A percentile compares a stretch with the other conserved stretches of the same genome.
Conservation (phyloP, 2,888 invertebrate species). For the Agrotis exclamationis region DNA sequence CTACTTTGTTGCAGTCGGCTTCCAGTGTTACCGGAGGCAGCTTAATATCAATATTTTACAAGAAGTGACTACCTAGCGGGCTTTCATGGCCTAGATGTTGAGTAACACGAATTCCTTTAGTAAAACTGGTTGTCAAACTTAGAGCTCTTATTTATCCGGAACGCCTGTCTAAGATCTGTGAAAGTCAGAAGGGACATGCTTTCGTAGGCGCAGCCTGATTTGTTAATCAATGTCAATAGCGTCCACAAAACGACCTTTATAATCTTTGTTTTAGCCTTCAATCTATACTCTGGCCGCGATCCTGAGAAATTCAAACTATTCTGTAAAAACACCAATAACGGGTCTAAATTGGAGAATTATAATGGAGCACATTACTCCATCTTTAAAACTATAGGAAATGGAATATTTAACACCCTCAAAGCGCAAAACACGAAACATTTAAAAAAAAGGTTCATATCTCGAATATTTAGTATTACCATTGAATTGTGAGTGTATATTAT, state of each 20-base stretch:
- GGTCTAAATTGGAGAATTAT: neutral
- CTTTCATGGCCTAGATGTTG: neutral
- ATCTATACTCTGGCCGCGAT: too few relatives aligned
- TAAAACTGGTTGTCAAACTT: neutral
- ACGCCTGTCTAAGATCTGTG: too few relatives aligned
- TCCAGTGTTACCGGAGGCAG: neutral
- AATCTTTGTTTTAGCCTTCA: neutral
- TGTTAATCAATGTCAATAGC: neutral
- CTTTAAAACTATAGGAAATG: neutral
- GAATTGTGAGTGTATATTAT: conserved; percentile 44
- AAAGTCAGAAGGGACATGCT: neutral
- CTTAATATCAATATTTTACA: neutral
- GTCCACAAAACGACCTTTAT: neutral
- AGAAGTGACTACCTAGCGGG: too few relatives aligned
- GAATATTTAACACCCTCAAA: conserved; percentile 22
- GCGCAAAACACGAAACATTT: conserved; percentile 29
- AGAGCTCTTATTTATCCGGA: neutral
- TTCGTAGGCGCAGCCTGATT: neutral
- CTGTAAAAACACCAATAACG: neutral
- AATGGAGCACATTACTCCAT: neutral
- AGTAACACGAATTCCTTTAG: neutral
- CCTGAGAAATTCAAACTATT: neutral
- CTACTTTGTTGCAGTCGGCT: neutral
- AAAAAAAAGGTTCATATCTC: conserved; percentile 27
- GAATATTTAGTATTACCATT: conserved; percentile 45